Base-by-base conservation (phyloP, 2,113 vertebrate species). In the Hypomesus transpacificus region DNA sequence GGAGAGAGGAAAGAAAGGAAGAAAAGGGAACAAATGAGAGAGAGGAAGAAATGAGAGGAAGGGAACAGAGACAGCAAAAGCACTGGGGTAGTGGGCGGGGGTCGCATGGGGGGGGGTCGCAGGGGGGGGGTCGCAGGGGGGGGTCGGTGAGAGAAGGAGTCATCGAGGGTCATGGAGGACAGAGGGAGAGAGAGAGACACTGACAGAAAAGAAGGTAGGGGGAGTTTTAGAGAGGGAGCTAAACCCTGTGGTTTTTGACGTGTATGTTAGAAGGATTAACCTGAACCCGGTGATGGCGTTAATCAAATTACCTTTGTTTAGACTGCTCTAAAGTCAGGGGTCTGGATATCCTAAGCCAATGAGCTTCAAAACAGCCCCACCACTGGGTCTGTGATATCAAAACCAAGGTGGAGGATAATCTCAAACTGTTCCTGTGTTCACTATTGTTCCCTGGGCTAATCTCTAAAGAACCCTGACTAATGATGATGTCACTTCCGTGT, bases 221-320 rank as follows among this genome's bases (percentile, higher is more conserved):
- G 62, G 72, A 50, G 50, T 53, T 59, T 34, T 72, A 71, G 39
- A 46, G 39, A 46, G 9, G 39, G 39, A 46, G 8, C 9, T 2
- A 46, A 46, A 46, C 11, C 0, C 7, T 1, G 39, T 46, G 9
- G 39, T 64, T 66, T 77, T 70, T 78, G 72, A 76, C 39, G 69
- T 69, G 62, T 75, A 53, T 31, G n/a, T 67, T 26, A 72, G 62
- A 9, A 1, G 66, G 71, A 84, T 72, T 79, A 46, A 73, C 21
- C 28, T 69, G 13, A 60, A 53, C 58, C 20, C 57, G 18, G 24
- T 70, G 57, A 57, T 26, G 74, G 13, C 64, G 24, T 71, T 71
- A 69, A 68, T 71, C 68, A 67, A 72, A 57, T 28, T 22, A 65
- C 56, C 74, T 73, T 69, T 68, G 26, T 83, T 74, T 74, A 63